Evolutionary conservation across 2,797 vertebrate genomes (phyloP).

Genomic region (Leucoraja ocellata): DNA sequence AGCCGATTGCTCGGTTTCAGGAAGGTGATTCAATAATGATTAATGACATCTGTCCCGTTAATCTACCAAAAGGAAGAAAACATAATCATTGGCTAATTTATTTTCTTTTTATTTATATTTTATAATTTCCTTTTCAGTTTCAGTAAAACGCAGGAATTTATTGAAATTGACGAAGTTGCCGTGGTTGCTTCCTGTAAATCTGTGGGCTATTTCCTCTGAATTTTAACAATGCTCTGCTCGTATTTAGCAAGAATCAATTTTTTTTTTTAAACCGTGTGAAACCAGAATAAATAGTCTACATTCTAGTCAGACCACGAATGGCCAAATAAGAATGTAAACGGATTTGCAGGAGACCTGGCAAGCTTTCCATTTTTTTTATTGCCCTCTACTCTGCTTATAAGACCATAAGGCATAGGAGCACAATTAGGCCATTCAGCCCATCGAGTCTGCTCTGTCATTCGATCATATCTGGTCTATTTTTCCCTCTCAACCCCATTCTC

Average conservation of each 20-base stretch:
- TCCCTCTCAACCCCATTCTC: too few relatives aligned
- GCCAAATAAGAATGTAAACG: not conserved
- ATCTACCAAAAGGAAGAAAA: not conserved
- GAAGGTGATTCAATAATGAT: constrained; percentile 30
- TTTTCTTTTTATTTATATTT: constrained; percentile 14
- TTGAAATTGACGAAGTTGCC: constrained; percentile 20
- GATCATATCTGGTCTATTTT: too few relatives aligned
- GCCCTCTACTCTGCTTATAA: not conserved
- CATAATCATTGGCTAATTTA: not conserved
- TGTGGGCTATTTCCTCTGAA: constrained; percentile 19
- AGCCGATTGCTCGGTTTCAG: not conserved
- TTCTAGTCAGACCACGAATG: constrained; percentile 6
- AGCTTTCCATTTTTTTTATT: not conserved
- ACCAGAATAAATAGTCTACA: not conserved
- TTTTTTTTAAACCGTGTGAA: not conserved
- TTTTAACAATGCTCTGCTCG: constrained; percentile 25
- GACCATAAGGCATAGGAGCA: too few relatives aligned
- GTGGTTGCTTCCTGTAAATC: constrained; percentile 22
- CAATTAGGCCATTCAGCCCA: too few relatives aligned
- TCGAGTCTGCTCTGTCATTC: too few relatives aligned
- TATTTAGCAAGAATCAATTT: not conserved
- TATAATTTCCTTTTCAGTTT: constrained; percentile 33
- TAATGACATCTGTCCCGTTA: constrained; percentile 28
- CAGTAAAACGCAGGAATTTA: constrained; percentile 31
- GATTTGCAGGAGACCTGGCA: not conserved